phyloP scores from a whole-genome alignment of 2,888 invertebrate genomes.

The Drosophila subsilvestris region DNA sequence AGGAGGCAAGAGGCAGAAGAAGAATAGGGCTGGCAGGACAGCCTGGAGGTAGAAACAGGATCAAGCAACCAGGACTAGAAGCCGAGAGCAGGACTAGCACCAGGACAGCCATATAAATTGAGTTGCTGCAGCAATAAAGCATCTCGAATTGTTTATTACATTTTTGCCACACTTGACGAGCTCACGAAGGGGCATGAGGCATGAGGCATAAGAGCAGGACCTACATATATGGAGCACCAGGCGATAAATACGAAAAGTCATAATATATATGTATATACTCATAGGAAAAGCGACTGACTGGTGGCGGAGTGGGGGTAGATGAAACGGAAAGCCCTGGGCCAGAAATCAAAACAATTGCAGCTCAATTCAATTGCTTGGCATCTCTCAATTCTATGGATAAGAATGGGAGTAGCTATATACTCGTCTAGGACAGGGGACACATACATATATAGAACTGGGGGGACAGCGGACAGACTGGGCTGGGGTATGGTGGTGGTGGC shows the following conservation, averaged over 20 bases:
- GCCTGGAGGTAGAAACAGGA: conserved; percentile 1
- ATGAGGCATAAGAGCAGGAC: neutral
- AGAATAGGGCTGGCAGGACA: conserved; percentile 5
- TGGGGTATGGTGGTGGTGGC: neutral
- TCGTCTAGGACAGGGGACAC: neutral
- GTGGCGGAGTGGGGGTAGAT: neutral
- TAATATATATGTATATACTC: conserved; percentile 22
- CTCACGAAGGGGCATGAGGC: conserved; percentile 18
- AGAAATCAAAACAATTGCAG: conserved; percentile 78
- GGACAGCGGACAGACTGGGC: neutral
- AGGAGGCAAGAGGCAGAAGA: conserved; percentile 31
- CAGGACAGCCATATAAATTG: conserved; percentile 65
- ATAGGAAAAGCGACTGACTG: neutral
- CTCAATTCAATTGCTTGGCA: conserved; percentile 66
- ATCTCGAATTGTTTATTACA: conserved; percentile 76
- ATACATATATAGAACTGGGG: neutral
- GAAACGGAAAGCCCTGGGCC: conserved; percentile 63
- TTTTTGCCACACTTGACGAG: conserved; percentile 72
- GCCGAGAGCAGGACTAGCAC: conserved; percentile 24
- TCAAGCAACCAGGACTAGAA: neutral
- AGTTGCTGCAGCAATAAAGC: conserved; percentile 72
- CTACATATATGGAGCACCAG: conserved; percentile 6
- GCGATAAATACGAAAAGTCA: conserved; percentile 44
- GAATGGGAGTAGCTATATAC: neutral
- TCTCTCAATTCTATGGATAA: conserved; percentile 4